phyloP scores from a whole-genome alignment of 2,888 invertebrate species.

The Acanthosepion lycidas region DNA sequence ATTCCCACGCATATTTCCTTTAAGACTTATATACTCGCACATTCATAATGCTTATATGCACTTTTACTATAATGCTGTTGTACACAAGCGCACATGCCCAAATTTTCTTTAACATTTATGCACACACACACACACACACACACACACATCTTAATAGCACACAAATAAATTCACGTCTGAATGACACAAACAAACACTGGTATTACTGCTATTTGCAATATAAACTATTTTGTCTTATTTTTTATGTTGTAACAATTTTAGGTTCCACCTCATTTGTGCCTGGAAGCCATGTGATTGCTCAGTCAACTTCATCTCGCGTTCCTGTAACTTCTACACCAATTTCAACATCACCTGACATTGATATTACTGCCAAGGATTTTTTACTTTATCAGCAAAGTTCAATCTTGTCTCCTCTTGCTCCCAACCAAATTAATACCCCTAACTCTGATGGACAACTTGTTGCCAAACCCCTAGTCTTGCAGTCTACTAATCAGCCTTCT shows the following conservation, averaged over 20 bases:
- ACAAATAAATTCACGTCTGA: too few species aligned
- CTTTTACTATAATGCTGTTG: too few species aligned
- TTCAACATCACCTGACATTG: neutral
- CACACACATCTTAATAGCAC: too few species aligned
- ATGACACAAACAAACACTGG: too few species aligned
- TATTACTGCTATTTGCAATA: neutral
- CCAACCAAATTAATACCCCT: neutral
- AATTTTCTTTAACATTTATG: too few species aligned
- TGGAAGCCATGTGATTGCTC: neutral
- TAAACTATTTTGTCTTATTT: neutral
- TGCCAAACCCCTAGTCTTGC: neutral
- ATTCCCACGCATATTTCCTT: too few species aligned
- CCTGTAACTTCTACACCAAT: constrained; percentile 35
- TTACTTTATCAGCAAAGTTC: neutral
- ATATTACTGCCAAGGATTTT: neutral
- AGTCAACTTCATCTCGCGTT: neutral
- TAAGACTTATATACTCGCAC: too few species aligned
- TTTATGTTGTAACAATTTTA: neutral
- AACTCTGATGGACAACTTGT: neutral
- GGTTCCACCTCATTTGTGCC: neutral
- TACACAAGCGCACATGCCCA: too few species aligned
- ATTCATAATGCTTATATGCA: too few species aligned
- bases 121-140: too few species aligned
- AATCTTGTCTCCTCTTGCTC: neutral
- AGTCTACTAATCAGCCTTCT: neutral